Evolutionary conservation across 2,888 invertebrate genomes (phyloP), one percentile per base, ranked within the genome.

Genomic region (Laspeyria flexula): DNA sequence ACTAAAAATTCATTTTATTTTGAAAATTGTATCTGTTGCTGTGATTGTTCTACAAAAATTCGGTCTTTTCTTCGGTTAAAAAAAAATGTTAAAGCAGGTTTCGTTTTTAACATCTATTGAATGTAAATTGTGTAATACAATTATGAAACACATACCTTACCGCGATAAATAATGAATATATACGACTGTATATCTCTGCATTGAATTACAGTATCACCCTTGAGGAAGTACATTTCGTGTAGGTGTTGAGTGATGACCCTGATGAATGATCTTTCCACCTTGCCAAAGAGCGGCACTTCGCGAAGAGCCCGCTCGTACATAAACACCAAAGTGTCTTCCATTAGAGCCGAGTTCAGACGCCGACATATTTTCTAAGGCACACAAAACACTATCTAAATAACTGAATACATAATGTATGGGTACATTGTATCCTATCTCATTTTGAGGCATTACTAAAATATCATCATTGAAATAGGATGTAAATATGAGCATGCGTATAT

Each of bases 251-350:
- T 92, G 67, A 93, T 82, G 55, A 93, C 89, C 65, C 93, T 85
- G 75, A 93, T 92, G 73, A 93, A 93, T 5, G 93, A 91, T 9
- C 88, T 78, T 60, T 93, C 93, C 39, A 93, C 90, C 59, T 89
- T 90, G 11, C 90, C 89, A 59, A 93, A 93, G 12, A 93, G 74
- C 0, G 93, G 93, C n/a, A 93, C 93, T 63, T 93, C 91, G 7
- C 91, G 78, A 0, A 93, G 73, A 0, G 93, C 92, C 11, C 78
- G 80, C 68, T 93, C 93, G 55, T 93, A 93, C 85, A 93, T 88
- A 55, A 90, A 90, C 2, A 90, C 90, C 31, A 93, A 76, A 0
- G 91, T 90, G 59, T 93, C 93, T 78, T 93, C 93, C 86, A 93
- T 91, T 41, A 93, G 65, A 0, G 92, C 89, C 0, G 93, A 87